Conservation (phyloP, 30 jellyfish, hydroid and myxozoan genomes). For the Phacellophora camtschatica region DNA sequence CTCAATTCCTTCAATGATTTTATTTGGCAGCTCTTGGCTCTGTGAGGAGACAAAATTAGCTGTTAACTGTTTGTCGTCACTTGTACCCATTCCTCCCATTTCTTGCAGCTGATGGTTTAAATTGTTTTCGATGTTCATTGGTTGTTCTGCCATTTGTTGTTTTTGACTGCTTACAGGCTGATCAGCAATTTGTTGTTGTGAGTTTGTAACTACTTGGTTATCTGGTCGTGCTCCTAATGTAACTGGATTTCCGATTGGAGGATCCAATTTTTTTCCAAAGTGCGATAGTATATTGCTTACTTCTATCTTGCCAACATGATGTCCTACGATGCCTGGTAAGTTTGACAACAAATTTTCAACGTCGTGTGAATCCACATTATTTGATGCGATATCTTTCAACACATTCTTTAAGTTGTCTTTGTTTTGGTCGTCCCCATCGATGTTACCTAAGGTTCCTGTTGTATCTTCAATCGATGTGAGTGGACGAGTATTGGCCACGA, state of each 20-base stretch:
- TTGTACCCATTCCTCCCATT: not conserved
- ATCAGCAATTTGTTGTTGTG: not conserved
- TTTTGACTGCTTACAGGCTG: no score
- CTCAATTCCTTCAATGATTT: no score
- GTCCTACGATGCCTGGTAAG: slow-evolving; percentile 64
- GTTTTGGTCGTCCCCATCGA: not conserved
- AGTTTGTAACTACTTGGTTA: not conserved
- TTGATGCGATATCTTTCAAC: slow-evolving; percentile 10
- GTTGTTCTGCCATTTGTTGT: not conserved
- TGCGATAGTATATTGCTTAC: slow-evolving; percentile 27
- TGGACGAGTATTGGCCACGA: not conserved
- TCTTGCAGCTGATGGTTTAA: not conserved
- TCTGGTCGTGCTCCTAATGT: not conserved
- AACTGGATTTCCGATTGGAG: not conserved
- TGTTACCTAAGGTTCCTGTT: slow-evolving; percentile 27
- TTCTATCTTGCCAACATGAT: slow-evolving; percentile 39
- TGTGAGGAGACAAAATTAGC: not conserved
- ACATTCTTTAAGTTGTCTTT: slow-evolving; percentile 47
- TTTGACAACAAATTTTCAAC: slow-evolving; percentile 31
- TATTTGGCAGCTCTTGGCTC: slow-evolving; percentile 24
- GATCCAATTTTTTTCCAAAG: slow-evolving; percentile 3
- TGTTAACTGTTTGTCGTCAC: not conserved
- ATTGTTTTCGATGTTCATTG: not conserved
- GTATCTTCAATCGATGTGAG: slow-evolving; percentile 3
- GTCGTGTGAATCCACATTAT: slow-evolving; percentile 24